Evolutionary conservation across 2,113 vertebrate genomes (phyloP).

Genomic region (Cebus imitator): DNA sequence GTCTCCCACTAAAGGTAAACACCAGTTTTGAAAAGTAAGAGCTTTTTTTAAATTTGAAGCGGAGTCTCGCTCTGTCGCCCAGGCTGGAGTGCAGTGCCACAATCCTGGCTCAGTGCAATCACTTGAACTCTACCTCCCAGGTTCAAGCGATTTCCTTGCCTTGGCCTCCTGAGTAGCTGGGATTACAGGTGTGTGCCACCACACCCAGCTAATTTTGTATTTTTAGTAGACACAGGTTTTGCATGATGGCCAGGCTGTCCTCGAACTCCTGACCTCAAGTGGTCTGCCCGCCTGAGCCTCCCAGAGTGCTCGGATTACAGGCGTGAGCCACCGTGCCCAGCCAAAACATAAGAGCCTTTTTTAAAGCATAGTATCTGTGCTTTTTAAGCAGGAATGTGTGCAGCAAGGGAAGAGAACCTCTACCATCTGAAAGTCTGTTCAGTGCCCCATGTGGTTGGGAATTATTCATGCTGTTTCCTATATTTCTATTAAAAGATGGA

Average conservation of each 20-base stretch:
- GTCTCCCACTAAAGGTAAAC: background rate
- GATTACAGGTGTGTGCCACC: background rate
- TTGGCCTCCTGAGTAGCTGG: background rate
- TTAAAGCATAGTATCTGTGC: fast-evolving
- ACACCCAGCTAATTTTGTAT: background rate
- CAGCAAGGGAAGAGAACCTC: fast-evolving
- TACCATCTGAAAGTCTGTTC: fast-evolving
- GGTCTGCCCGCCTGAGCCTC: background rate
- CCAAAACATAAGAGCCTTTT: no score
- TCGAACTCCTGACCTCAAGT: background rate
- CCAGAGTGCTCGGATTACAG: background rate
- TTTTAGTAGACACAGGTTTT: background rate
- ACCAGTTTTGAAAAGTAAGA: no score
- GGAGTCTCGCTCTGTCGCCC: background rate
- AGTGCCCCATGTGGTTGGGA: fast-evolving
- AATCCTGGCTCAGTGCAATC: background rate
- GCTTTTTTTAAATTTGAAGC: background rate
- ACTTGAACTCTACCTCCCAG: background rate
- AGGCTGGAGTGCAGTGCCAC: background rate
- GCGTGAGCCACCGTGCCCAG: fast-evolving
- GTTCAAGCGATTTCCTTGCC: background rate
- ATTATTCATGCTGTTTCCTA: fast-evolving
- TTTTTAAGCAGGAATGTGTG: background rate
- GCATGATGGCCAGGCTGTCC: background rate
- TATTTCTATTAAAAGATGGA: background rate